Evolutionary conservation across 2,888 invertebrate species (phyloP), one percentile per base, ranked within the genome.

Genomic region (Lagria hirta): DNA sequence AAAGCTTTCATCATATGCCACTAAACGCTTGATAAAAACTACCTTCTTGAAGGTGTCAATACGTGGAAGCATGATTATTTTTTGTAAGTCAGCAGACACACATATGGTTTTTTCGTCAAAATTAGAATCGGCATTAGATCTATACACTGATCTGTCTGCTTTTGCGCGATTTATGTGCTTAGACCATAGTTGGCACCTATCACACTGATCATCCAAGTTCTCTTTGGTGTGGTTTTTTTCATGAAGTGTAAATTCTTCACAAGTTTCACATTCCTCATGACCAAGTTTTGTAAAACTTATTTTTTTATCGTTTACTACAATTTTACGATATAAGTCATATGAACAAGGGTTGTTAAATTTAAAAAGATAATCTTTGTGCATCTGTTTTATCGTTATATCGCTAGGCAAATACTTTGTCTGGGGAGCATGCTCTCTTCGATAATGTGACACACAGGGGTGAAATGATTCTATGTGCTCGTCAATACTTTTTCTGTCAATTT

Each of bases 1-100:
- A 26, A 49, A 47, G 30, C 46, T 49, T 36, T 52, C 47, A 29
- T 53, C 47, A 34, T 42, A 53, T 2, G 45, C 47, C 16, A 46
- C 24, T 12, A 53, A 27, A 23, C 51, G 7, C n/a, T 26, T 47
- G 14, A 14, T 12, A 24, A 22, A 43, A 22, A 43, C 26, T 33
- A 38, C 26, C 13, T 7, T 14, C 18, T 43, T 48, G 18, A 35
- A 49, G 23, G 28, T 44, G 23, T 49, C 45, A 7, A 26, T 6
- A 11, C 43, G 12, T 5, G 48, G 48, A 1, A 48, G 30, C 48
- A 48, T 48, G 5, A 48, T 36, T 45, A 30, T 27, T 41, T 27
- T 49, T 36, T 43, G 28, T 28, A 20, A 43, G 32, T 43, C 35
- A 36, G 35, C 42, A 13, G 42, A 13, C 14, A 24, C 1, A 17